Percentiles rank a stretch among this genome's conserved stretches.
Conservation (phyloP, 2,888 invertebrate genomes). For the Alcis repandata region DNA sequence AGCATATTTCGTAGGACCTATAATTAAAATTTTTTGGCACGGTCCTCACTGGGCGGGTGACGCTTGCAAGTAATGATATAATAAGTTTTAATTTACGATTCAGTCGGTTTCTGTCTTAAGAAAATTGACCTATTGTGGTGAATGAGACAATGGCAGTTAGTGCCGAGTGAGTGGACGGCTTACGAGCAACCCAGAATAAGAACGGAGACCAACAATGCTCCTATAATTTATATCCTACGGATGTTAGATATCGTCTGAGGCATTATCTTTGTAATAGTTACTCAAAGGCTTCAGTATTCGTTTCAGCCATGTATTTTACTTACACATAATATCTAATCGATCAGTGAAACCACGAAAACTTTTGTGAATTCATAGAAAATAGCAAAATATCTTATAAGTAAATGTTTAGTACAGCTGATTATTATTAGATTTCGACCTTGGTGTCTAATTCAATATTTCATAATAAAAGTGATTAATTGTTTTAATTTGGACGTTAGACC, state of each 20-base stretch:
- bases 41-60: conserved; percentile 66
- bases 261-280: conserved; percentile 1
- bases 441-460: no score
- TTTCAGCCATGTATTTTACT: no score
- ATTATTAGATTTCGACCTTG: no score
- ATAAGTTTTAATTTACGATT: conserved; percentile 83
- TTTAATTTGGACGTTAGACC: no score
- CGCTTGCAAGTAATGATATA: conserved; percentile 84
- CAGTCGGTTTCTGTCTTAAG: conserved; percentile 78
- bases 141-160: conserved; percentile 83
- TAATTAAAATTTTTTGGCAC: conserved; percentile 71
- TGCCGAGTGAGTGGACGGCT: conserved; percentile 77
- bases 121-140: conserved; percentile 83
- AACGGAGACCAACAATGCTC: conserved; percentile 71
- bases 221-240: conserved; percentile 76
- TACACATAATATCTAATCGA: no score
- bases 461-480: no score
- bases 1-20: conserved; percentile 53
- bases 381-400: no score
- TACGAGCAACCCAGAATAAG: conserved; percentile 59
- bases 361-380: no score
- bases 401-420: no score
- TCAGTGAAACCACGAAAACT: no score
- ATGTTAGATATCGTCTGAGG: conserved; percentile 66
- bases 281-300: no score